Percentiles rank a stretch among this genome's conserved stretches.
Evolutionary conservation across 2,888 invertebrate genomes (phyloP).

Genomic region (Venusia cambrica): DNA sequence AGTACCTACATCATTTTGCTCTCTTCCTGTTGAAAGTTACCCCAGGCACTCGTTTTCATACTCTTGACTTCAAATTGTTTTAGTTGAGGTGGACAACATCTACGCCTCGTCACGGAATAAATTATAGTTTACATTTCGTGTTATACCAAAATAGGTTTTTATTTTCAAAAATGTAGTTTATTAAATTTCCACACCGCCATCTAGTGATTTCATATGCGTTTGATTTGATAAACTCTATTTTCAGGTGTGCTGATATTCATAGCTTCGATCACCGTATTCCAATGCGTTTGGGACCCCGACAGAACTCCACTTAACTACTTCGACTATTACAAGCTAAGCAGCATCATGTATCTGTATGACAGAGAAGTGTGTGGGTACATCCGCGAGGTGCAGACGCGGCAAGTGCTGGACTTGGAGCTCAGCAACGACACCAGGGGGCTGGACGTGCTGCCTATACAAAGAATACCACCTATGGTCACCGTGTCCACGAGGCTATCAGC

Average conservation of each 20-base stretch:
- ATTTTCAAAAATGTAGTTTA: too few relatives aligned
- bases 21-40: slow-evolving; percentile 1
- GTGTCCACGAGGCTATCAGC: slow-evolving; percentile 49
- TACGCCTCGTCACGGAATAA: too few relatives aligned
- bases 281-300: slow-evolving; percentile 54
- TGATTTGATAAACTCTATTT: too few relatives aligned
- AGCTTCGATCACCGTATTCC: slow-evolving; percentile 40
- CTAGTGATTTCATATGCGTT: too few relatives aligned
- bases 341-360: slow-evolving; percentile 68
- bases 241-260: slow-evolving; percentile 47
- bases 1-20: not conserved
- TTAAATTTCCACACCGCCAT: too few relatives aligned
- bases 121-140: too few relatives aligned
- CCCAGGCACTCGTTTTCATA: slow-evolving; percentile 4
- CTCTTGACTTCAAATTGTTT: not conserved
- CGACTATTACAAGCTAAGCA: slow-evolving; percentile 52
- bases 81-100: too few relatives aligned
- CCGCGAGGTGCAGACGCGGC: slow-evolving; percentile 25
- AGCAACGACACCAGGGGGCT: slow-evolving; percentile 47
- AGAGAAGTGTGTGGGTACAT: slow-evolving; percentile 47
- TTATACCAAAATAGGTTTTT: too few relatives aligned
- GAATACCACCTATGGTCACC: slow-evolving; percentile 39
- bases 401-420: slow-evolving; percentile 43
- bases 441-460: slow-evolving; percentile 45
- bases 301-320: slow-evolving; percentile 36